These are phyloP conservation scores for Dynastes maya DNA, from an alignment of 2,888 invertebrate species.

Conservation along the genomic window DNA sequence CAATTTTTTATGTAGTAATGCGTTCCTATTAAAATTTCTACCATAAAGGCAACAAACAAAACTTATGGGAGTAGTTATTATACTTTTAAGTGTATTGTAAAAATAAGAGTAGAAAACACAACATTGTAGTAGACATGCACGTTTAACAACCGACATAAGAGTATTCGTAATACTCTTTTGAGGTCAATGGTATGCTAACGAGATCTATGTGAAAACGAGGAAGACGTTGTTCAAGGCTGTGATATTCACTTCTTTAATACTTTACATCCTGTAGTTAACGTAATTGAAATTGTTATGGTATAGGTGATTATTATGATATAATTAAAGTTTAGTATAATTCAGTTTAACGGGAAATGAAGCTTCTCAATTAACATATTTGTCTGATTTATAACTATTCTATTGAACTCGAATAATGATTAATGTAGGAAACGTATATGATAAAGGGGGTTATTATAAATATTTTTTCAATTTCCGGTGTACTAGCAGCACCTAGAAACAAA, in stretches of 20 bases:
- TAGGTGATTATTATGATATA: constrained; percentile 35
- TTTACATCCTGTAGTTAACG: constrained; percentile 24
- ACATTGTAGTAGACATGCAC: not conserved
- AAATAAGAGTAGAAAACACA: not conserved
- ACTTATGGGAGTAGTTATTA: not conserved
- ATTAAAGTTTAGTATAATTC: constrained; percentile 20
- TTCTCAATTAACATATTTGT: constrained; percentile 4
- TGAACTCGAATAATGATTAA: not conserved
- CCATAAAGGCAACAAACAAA: too few species aligned
- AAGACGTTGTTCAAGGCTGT: constrained; percentile 30
- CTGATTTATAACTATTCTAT: not conserved
- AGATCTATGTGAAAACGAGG: constrained; percentile 15
- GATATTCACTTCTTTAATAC: constrained; percentile 15
- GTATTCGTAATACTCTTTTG: constrained; percentile 21
- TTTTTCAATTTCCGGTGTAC: too few species aligned
- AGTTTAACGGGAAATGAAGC: constrained; percentile 14
- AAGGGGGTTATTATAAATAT: too few species aligned
- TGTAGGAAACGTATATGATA: too few species aligned
- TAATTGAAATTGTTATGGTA: constrained; percentile 25
- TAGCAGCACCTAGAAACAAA: too few species aligned
- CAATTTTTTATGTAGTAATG: not conserved
- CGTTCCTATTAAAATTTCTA: not conserved
- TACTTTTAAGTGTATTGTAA: not conserved
- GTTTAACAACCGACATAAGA: not conserved
- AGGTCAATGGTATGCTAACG: constrained; percentile 32